phyloP scores from a whole-genome alignment of 2,113 vertebrate genomes.

The Eudyptes chrysolophus region DNA sequence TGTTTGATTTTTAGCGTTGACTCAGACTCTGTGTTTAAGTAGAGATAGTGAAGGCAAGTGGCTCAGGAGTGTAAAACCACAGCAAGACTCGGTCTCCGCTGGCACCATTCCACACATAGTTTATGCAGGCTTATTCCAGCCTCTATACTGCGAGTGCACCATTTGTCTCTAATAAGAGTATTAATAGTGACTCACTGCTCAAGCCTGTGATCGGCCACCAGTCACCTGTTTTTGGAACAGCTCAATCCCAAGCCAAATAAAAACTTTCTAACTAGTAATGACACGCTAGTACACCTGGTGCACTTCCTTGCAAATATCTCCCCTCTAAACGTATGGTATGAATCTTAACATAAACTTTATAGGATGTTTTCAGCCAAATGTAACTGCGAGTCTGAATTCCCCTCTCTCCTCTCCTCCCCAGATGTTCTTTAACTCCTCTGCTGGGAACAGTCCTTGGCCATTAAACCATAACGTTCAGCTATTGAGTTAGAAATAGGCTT shows the following conservation, averaged over 20 bases:
- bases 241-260: not conserved
- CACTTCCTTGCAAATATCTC: not conserved
- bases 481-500: not conserved
- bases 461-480: not conserved
- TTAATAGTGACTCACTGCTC: not conserved
- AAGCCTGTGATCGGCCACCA: not conserved
- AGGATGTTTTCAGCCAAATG: not conserved
- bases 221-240: not conserved
- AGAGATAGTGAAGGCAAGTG: not conserved
- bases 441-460: not conserved
- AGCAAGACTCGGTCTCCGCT: not conserved
- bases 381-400: not conserved
- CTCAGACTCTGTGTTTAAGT: not conserved
- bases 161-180: not conserved
- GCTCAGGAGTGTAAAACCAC: not conserved
- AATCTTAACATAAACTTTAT: not conserved
- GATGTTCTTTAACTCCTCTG: not conserved
- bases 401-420: not conserved
- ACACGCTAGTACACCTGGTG: not conserved
- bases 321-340: not conserved
- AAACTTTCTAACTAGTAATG: not conserved
- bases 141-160: not conserved
- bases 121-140: not conserved
- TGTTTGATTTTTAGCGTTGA: not conserved
- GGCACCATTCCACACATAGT: not conserved